Evolutionary conservation across 1,140 invertebrate genomes (phyloP).

Genomic region (Calliphora vicina): DNA sequence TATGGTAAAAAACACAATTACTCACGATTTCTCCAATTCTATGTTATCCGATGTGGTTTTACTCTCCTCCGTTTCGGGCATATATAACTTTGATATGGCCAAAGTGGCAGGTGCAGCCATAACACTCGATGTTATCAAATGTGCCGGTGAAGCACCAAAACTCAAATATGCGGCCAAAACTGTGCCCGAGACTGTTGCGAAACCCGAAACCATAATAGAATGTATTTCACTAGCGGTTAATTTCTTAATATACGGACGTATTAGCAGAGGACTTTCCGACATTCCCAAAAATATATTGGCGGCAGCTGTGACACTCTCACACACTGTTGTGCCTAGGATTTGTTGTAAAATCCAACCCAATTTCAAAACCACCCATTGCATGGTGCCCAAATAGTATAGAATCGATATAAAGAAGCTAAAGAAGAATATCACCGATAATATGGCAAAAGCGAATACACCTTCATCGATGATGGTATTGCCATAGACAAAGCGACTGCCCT

Average conservation of each 20-base stretch:
- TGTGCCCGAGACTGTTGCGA: conserved; percentile 92
- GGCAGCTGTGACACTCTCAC: conserved; percentile 89
- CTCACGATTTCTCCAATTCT: conserved; percentile 71
- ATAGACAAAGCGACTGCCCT: conserved; percentile 87
- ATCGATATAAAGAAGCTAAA: conserved; percentile 88
- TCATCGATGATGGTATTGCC: conserved; percentile 72
- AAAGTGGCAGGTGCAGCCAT: conserved; percentile 95
- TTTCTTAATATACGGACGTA: conserved; percentile 80
- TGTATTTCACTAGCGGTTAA: conserved; percentile 92
- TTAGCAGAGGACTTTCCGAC: conserved; percentile 89
- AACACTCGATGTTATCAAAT: conserved; percentile 88
- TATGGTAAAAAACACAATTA: conserved; percentile 17
- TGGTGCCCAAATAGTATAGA: conserved; percentile 85
- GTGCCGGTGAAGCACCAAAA: conserved; percentile 84
- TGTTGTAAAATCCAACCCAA: conserved; percentile 79
- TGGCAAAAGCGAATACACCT: conserved; percentile 82
- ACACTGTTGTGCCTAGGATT: conserved; percentile 85
- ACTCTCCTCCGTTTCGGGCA: conserved; percentile 86
- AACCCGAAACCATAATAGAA: conserved; percentile 91
- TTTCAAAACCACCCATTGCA: conserved; percentile 88
- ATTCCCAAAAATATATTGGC: conserved; percentile 91
- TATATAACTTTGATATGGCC: conserved; percentile 87
- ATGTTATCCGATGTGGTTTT: conserved; percentile 75
- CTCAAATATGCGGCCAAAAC: conserved; percentile 91
- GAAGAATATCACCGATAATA: conserved; percentile 88